phyloP scores from a whole-genome alignment of 2,113 vertebrate genomes.

The Neodontobutis hainanensis region DNA sequence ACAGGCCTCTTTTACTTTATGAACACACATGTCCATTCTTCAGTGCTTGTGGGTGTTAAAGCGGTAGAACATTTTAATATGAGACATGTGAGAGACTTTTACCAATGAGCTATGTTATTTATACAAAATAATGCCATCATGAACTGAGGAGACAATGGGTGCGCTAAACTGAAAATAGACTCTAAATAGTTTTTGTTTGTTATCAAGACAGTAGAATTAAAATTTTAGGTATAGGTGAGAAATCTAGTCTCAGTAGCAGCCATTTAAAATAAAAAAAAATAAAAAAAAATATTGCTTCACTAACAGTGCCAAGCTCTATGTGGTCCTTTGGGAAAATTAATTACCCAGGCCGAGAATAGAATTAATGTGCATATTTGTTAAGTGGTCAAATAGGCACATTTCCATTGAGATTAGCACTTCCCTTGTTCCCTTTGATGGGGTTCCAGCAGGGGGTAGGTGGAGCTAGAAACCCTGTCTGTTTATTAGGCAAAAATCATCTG shows the following conservation, averaged over 20 bases:
- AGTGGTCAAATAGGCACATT: conserved; percentile 2
- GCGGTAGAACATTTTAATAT: too few species aligned
- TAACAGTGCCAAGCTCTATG: neutral
- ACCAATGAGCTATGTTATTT: too few species aligned
- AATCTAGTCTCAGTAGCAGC: neutral
- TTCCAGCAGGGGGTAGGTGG: neutral
- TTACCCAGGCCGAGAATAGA: neutral
- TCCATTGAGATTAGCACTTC: neutral
- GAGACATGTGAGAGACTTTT: too few species aligned
- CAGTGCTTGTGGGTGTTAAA: neutral
- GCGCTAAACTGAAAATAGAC: too few species aligned
- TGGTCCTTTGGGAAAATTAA: conserved; percentile 6
- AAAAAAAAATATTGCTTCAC: neutral
- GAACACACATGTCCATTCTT: neutral
- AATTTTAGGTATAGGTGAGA: neutral
- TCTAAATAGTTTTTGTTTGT: too few species aligned
- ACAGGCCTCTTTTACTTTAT: conserved; percentile 5
- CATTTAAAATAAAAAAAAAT: neutral
- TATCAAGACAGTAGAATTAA: too few species aligned
- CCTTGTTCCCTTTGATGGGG: neutral
- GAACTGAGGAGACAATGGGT: too few species aligned
- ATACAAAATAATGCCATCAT: too few species aligned
- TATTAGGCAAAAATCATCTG: neutral
- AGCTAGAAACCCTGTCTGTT: neutral
- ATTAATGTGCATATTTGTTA: conserved; percentile 1